Evolutionary conservation across 2,113 vertebrate species (phyloP), one percentile per base, ranked within the genome.

Genomic region (Boleophthalmus pectinirostris): DNA sequence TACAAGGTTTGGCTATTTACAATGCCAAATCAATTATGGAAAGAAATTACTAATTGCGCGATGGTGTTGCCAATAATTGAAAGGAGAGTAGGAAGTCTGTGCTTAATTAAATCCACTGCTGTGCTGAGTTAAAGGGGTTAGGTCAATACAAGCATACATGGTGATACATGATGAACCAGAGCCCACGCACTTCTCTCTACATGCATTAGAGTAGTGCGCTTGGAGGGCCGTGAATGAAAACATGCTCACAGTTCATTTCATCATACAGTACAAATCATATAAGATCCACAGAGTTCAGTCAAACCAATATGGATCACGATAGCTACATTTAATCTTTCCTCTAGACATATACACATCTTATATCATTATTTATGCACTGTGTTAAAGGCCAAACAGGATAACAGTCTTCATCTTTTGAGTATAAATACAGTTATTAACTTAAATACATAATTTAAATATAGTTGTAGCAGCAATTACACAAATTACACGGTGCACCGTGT

Each of bases 11-110:
- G 57, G 20, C n/a, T 57, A 76, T 86, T 81, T 75, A 58, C 64
- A 60, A 77, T 77, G 58, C 1, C 1, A 75, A 80, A 80, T 86
- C 66, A 75, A 79, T 77, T 68, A 77, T 77, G 80, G 74, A 81
- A 80, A 78, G 46, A 49, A 71, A 67, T 64, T 47, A 72, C 69
- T 86, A 86, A 84, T 81, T 82, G 71, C 74, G 74, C 74, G 61
- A 77, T 66, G 69, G 70, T 60, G 69, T 76, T 83, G 47, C 69
- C 81, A 74, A 75, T 82, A 77, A 53, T 82, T 74, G 70, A 77
- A 73, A 80, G 79, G 71, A 77, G 45, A 66, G 66, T 69, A n/a
- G 63, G 33, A 51, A 72, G 18, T 51, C 66, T 46, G 43, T 23
- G 64, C 51, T 43, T 80, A 74, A 76, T 84, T 74, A 72, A 46